Evolutionary conservation across 2,888 invertebrate species (phyloP), one percentile per base, ranked within the genome.

Genomic region (Acleris cristana): DNA sequence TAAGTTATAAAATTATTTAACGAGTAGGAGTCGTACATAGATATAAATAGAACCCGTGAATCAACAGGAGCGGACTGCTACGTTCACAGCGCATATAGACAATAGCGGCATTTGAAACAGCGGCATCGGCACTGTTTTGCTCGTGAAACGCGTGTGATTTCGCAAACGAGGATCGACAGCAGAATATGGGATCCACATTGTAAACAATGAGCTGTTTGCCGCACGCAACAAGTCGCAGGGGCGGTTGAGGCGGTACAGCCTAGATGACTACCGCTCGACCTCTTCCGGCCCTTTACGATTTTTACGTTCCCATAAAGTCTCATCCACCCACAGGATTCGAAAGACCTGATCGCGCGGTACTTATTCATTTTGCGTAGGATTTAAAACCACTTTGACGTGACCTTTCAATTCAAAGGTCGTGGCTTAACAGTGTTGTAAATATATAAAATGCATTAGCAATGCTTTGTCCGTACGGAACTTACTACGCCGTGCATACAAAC

Each of bases 141-240:
- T 34, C 34, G 34, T 34, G 30, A 40, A 40, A 40, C 40, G 4
- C 40, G 75, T 48, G 8, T 77, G 78, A 76, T 76, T 76, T 74
- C 69, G 72, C 73, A 73, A 68, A 73, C 73, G 74, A 79, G 77
- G 79, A 77, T 79, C 76, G 76, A 77, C 77, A 76, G 73, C 75
- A 74, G 79, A 83, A 79, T 80, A 78, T 76, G 79, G 77, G 76
- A 76, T 76, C 79, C 76, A 76, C 77, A 77, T 73, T 79, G 87
- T 86, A 86, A 87, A 86, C 84, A 86, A 80, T 74, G 73, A 76
- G 73, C 60, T 64, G 65, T 65, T 52, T 67, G 57, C 51, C 75
- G 70, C 68, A 79, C 79, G 90, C 90, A 90, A 90, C 90, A 90
- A 89, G 90, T 90, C 84, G 82, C 74, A 74, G 72, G 78, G 78